Base-by-base conservation (phyloP, 2,113 vertebrate genomes). In the Guaruba guarouba region DNA sequence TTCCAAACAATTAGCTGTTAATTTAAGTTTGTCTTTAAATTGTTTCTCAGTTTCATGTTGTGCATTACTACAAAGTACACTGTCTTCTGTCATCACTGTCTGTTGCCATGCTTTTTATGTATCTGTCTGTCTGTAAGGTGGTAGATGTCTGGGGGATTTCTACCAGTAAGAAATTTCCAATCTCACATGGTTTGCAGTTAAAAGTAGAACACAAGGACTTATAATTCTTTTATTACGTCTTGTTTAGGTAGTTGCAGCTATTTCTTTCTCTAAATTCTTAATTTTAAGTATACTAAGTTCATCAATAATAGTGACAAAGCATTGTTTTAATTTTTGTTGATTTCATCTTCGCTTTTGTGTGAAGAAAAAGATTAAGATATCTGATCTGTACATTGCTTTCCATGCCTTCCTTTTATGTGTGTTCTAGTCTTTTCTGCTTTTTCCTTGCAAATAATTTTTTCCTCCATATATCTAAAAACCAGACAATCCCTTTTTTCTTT, bases 21-120 rank as follows among this genome's bases (percentile, higher is more conserved):
- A 75, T 93, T 92, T 89, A 82, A 82, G n/a, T 57, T 95, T 82
- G 37, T 85, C 62, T 64, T 90, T n/a, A 70, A 71, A n/a, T 66
- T 84, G 11, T 84, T 37, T 94, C 41, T 74, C 31, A 73, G 17
- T 31, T 90, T 35, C 33, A 31, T 63, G 19, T 74, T 77, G 8
- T 67, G 13, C 4, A 46, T 37, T 73, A 29, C 4, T 80, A 75
- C 22, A 27, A 89, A 61, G 29, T 35, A 55, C 4, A 11, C 11
- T 44, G 11, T 44, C 86, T 93, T 84, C 43, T 79, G 0, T 48
- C 5, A 0, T 48, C 5, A 8, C 9, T 78, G 54, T 61, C 74
- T 61, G 9, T 44, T 91, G 48, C 35, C 8, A 6, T 18, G 25
- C 4, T 68, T 44, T 89, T 74, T 74, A 11, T 66, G 39, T 43